phyloP scores from a whole-genome alignment of 2,113 vertebrate genomes.

The Vulpes ferrilata region DNA sequence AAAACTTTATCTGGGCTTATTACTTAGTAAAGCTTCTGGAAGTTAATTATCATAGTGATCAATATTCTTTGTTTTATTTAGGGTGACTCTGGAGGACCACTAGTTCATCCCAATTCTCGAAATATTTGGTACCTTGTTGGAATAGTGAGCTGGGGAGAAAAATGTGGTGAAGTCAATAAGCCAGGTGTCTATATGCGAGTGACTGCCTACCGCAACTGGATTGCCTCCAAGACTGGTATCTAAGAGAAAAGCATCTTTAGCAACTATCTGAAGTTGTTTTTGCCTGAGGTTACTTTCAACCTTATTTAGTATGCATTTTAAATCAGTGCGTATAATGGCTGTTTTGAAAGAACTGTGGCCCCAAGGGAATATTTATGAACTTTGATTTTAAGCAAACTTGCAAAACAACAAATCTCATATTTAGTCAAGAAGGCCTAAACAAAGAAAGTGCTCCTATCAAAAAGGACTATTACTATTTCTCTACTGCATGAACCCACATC shows the following conservation, averaged over 20 bases:
- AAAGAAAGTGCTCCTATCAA: not conserved
- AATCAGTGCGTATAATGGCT: not conserved
- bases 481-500: not conserved
- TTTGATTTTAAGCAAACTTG: slow-evolving; percentile 28
- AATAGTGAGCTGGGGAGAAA: slow-evolving; percentile 91
- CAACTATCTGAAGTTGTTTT: not conserved
- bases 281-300: slow-evolving; percentile 46
- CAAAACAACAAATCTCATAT: slow-evolving; percentile 10
- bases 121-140: slow-evolving; percentile 88
- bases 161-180: slow-evolving; percentile 90
- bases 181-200: slow-evolving; percentile 91
- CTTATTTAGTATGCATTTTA: slow-evolving; percentile 54
- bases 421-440: not conserved
- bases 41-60: not conserved
- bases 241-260: slow-evolving; percentile 41
- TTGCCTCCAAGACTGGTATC: slow-evolving; percentile 80
- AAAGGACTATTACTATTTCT: not conserved
- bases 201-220: slow-evolving; percentile 87
- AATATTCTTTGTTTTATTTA: slow-evolving; percentile 77
- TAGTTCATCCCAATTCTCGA: slow-evolving; percentile 87
- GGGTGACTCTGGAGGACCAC: slow-evolving; percentile 92
- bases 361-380: slow-evolving; percentile 1
- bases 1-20: not conserved
- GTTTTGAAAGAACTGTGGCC: not conserved
- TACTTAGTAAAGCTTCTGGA: not conserved